phyloP scores from a whole-genome alignment of 2,113 vertebrate genomes.

The Oncorhynchus gorbuscha region DNA sequence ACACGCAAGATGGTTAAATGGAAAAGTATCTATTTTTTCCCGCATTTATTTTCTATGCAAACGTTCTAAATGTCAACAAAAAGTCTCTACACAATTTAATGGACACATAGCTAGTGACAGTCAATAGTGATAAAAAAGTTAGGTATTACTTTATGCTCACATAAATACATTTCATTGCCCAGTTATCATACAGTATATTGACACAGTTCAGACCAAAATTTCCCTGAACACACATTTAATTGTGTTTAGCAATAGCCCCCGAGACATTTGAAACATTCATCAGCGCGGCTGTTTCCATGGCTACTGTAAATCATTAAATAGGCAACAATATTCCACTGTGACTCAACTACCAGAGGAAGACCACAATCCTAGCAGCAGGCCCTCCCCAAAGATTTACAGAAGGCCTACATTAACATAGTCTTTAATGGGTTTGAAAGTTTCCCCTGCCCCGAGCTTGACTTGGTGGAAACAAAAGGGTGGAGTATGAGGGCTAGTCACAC shows the following conservation, averaged over 20 bases:
- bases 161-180: background rate
- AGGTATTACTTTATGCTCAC: background rate
- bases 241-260: constrained; percentile 32
- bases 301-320: constrained; percentile 49
- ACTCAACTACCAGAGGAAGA: constrained; percentile 45
- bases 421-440: constrained; percentile 28
- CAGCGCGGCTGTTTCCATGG: constrained; percentile 66
- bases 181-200: background rate
- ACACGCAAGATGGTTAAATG: too few species aligned
- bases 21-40: too few species aligned
- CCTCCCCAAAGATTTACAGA: background rate
- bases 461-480: constrained; percentile 25
- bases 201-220: background rate
- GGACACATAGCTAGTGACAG: too few species aligned
- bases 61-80: too few species aligned
- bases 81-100: too few species aligned
- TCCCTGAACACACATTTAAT: constrained; percentile 21
- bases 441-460: constrained; percentile 21
- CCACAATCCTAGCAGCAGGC: constrained; percentile 16
- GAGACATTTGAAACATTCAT: constrained; percentile 48
- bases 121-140: too few species aligned
- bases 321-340: constrained; percentile 40
- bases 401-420: constrained; percentile 27
- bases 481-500: background rate
- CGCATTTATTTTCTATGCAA: too few species aligned